phyloP scores from a whole-genome alignment of 2,113 vertebrate genomes.

The Tyto alba region DNA sequence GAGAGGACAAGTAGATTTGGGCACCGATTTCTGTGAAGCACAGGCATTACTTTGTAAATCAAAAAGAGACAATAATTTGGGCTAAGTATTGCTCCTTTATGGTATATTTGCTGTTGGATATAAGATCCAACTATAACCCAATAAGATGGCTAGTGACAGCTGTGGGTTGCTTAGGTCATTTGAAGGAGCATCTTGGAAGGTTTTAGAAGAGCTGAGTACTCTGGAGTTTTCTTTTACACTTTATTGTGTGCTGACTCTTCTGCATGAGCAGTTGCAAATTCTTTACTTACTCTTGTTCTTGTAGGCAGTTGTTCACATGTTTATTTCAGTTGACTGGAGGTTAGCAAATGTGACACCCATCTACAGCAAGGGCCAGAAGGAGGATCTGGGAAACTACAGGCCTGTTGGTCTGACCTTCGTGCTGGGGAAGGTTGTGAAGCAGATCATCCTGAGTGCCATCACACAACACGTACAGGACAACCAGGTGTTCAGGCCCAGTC shows the following conservation, averaged over 20 bases:
- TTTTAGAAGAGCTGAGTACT: neutral
- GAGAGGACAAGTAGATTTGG: neutral
- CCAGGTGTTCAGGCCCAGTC: no score
- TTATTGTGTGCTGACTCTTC: neutral
- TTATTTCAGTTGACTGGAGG: neutral
- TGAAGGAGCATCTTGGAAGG: neutral
- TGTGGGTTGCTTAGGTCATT: neutral
- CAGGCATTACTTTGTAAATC: neutral
- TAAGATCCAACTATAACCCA: no score
- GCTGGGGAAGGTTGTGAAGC: neutral
- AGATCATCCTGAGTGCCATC: neutral
- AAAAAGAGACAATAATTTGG: neutral
- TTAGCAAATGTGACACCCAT: neutral
- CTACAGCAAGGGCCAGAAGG: no score
- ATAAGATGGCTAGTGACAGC: neutral
- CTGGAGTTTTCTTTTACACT: neutral
- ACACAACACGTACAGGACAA: no score
- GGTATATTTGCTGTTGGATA: neutral
- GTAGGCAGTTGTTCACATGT: neutral
- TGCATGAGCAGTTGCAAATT: neutral
- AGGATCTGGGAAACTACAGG: neutral
- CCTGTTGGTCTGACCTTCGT: neutral
- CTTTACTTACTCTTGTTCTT: neutral
- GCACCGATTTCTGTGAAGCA: neutral
- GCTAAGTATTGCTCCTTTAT: neutral